Conservation (phyloP, 2,888 invertebrate species). For the Notodonta ziczac region DNA sequence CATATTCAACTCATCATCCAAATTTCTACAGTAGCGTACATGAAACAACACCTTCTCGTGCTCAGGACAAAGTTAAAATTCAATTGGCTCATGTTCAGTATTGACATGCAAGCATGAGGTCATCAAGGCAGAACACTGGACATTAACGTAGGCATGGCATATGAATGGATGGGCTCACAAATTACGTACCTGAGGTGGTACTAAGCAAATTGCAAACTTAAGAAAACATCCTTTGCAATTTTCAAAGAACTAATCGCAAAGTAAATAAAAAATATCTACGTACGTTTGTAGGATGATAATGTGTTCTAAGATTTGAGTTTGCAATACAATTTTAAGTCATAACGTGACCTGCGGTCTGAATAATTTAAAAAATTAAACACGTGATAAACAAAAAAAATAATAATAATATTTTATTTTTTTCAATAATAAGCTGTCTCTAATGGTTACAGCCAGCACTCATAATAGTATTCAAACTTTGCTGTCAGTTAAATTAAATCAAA, state of each 20-base stretch:
- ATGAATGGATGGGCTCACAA: not conserved
- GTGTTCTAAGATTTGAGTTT: no score
- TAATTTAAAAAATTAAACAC: no score
- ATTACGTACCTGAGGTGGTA: not conserved
- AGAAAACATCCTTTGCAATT: not conserved
- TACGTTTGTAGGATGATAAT: no score
- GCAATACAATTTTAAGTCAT: no score
- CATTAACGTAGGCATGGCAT: conserved; percentile 45
- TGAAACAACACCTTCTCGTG: not conserved
- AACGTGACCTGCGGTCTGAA: no score
- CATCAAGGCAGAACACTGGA: conserved; percentile 42
- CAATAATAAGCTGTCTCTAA: no score
- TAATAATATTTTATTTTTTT: no score
- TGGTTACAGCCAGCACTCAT: no score
- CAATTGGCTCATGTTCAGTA: conserved; percentile 10
- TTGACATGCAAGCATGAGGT: conserved; percentile 48
- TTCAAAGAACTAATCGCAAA: not conserved
- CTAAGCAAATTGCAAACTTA: not conserved
- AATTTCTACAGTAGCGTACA: conserved; percentile 3
- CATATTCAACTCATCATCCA: conserved; percentile 21
- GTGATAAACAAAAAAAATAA: no score
- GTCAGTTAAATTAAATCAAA: no score
- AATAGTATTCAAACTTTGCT: no score
- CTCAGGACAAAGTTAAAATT: conserved; percentile 14
- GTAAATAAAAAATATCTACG: no score